Evolutionary conservation across 2,113 vertebrate species (phyloP).

Genomic region (Pimephales promelas): DNA sequence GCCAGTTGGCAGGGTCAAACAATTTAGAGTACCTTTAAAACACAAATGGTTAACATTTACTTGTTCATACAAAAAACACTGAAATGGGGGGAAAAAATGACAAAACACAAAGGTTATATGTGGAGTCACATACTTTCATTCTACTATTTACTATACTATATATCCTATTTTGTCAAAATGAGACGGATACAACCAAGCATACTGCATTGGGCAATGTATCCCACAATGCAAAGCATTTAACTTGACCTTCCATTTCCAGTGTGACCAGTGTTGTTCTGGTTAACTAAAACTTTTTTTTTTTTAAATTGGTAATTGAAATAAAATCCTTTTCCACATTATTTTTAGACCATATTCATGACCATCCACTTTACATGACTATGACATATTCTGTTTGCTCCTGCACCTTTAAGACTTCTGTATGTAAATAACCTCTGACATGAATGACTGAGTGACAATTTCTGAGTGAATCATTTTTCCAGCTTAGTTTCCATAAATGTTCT

Average conservation of each 20-base stretch:
- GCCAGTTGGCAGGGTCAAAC: slow-evolving; percentile 93
- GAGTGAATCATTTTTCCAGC: not conserved
- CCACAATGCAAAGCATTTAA: not conserved
- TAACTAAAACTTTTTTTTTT: not conserved
- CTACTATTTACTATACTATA: too few species aligned
- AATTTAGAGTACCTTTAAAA: slow-evolving; percentile 90
- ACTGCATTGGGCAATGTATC: not conserved
- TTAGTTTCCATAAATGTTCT: not conserved
- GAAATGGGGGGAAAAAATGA: too few species aligned
- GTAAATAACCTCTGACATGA: not conserved
- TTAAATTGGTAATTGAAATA: not conserved
- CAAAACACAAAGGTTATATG: not conserved
- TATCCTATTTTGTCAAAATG: not conserved
- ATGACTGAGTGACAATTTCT: not conserved
- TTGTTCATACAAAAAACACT: not conserved
- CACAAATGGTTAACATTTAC: not conserved
- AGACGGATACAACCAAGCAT: not conserved
- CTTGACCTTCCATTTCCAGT: not conserved
- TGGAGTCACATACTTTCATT: not conserved
- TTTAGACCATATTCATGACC: not conserved
- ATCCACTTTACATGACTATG: not conserved
- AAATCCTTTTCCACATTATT: not conserved
- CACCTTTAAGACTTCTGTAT: not conserved
- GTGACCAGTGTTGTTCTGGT: not conserved
- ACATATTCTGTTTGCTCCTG: not conserved